phyloP scores from a whole-genome alignment of 2,113 vertebrate species.

The Grammomys surdaster region DNA sequence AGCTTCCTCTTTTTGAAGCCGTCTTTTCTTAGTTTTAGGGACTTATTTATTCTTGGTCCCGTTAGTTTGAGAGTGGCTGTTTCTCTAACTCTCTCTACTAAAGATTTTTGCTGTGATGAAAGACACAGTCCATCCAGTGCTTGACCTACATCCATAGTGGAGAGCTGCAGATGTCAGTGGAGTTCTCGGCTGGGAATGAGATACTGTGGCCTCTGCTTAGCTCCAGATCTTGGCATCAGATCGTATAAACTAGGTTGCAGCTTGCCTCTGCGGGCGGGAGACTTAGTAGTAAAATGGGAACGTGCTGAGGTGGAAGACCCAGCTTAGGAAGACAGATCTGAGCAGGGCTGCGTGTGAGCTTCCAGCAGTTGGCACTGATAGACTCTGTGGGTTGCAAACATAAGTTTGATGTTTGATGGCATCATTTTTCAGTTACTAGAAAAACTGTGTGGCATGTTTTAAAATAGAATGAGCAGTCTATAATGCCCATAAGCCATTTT shows the following conservation, averaged over 20 bases:
- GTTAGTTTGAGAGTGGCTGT: neutral
- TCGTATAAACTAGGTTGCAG: neutral
- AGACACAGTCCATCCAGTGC: fast-evolving
- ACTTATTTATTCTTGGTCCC: neutral
- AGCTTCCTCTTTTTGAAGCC: neutral
- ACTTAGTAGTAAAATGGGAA: slow-evolving; percentile 26
- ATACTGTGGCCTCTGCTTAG: neutral
- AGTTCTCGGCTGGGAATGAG: neutral
- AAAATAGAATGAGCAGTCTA: slow-evolving; percentile 13
- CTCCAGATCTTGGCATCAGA: neutral
- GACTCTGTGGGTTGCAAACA: slow-evolving; percentile 56
- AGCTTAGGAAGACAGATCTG: neutral
- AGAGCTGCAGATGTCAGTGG: neutral
- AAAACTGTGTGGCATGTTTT: slow-evolving; percentile 44
- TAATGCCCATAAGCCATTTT: neutral
- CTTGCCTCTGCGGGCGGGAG: neutral
- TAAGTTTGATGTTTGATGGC: slow-evolving; percentile 59
- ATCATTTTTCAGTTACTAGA: slow-evolving; percentile 44
- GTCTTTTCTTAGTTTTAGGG: neutral
- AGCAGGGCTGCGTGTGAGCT: neutral
- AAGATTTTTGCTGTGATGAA: neutral
- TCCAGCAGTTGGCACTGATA: slow-evolving; percentile 21
- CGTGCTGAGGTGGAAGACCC: neutral
- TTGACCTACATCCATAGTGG: fast-evolving
- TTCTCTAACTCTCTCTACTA: neutral